Evolutionary conservation across 2,113 vertebrate genomes (phyloP), one percentile per base, ranked within the genome.

Genomic region (Mastomys coucha): DNA sequence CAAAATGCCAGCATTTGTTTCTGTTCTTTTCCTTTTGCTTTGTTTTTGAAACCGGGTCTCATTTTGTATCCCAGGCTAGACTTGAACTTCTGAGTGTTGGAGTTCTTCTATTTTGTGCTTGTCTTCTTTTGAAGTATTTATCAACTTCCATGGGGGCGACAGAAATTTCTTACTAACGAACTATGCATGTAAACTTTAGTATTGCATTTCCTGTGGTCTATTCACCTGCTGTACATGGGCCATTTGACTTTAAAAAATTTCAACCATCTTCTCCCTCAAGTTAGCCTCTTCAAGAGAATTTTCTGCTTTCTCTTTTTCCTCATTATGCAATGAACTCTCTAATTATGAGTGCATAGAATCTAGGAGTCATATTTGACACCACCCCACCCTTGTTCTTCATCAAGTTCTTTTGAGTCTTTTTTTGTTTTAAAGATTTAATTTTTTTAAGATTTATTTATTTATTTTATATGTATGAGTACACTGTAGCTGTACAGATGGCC

Each of bases 151-250:
- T 53, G 45, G 67, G 70, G 31, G 63, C 91, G 67, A 69, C 49
- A 92, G 63, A 92, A 58, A 76, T 92, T 17, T 96, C 24, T 93
- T 39, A 93, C n/a, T 11, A 53, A 93, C 88, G 93, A 85, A 91
- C 65, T 85, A 89, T 7, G 45, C 49, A 31, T 3, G 26, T 91
- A 69, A 95, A 96, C 19, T 33, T 72, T 67, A 69, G 49, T 58
- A 31, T 96, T 65, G 86, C 20, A 88, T 92, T 96, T 97, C 91
- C 53, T 90, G 26, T 73, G 93, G 53, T 45, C 14, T 70, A 60
- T 73, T 89, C 75, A 11, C 69, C 94, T 89, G 6, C 17, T 96
- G 53, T 81, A 86, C 17, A 91, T 86, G 6, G 14, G 85, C 85
- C 16, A 45, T 53, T 91, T 88, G 70, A 3, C 14, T 65, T 89